A percentile compares a stretch with the other conserved stretches of the same genome.
These are phyloP conservation scores for Pangasius djambal DNA, from an alignment of 2,797 vertebrate species.

Conservation along the genomic window DNA sequence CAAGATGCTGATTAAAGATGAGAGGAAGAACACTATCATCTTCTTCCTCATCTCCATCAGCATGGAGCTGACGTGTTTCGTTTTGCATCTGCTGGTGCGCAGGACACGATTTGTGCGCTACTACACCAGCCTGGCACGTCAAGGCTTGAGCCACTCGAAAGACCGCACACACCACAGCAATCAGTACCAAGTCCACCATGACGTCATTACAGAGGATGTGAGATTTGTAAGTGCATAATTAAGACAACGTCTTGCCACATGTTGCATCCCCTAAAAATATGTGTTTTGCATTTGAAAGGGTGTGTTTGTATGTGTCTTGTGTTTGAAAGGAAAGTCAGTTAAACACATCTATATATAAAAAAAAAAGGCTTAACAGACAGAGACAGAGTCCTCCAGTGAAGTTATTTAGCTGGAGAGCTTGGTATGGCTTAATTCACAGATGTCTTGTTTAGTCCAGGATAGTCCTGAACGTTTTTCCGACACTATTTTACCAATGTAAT, in stretches of 20 bases:
- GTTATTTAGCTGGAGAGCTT: neutral
- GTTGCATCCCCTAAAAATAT: neutral
- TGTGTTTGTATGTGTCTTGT: neutral
- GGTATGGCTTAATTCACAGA: neutral
- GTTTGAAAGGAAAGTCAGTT: neutral
- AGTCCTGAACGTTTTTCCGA: neutral
- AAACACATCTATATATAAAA: neutral
- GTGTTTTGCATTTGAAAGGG: too few species aligned
- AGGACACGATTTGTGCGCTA: slow-evolving; percentile 87
- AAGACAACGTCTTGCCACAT: neutral
- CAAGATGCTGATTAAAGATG: slow-evolving; percentile 88
- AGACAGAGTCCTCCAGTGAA: neutral
- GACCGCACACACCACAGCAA: slow-evolving; percentile 65
- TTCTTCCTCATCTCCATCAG: slow-evolving; percentile 94
- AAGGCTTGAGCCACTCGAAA: slow-evolving; percentile 59
- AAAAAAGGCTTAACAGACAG: neutral
- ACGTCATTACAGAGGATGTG: slow-evolving; percentile 86
- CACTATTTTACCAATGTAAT: neutral
- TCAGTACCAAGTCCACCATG: slow-evolving; percentile 89
- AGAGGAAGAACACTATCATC: slow-evolving; percentile 93
- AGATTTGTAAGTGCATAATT: slow-evolving; percentile 85
- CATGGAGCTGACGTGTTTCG: slow-evolving; percentile 92
- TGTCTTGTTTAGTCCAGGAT: neutral
- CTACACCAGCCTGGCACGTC: slow-evolving; percentile 78
- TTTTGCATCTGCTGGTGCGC: slow-evolving; percentile 90